Percentiles rank a stretch among this genome's conserved stretches.
Evolutionary conservation across 2,113 vertebrate genomes (phyloP).

Genomic region (Zosterops japonicus): DNA sequence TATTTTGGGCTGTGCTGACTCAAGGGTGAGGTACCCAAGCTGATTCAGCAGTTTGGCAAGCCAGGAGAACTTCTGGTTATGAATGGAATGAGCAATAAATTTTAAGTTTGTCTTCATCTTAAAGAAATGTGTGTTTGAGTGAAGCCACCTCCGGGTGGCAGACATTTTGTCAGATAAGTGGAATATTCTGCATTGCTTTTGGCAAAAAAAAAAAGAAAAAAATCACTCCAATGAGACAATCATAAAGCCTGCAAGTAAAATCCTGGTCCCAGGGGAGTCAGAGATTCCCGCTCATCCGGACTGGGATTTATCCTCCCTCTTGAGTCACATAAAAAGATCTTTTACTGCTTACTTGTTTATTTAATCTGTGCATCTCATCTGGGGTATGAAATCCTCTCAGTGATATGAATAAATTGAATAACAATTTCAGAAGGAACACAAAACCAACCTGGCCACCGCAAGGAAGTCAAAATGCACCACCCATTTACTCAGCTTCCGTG

Average conservation of each 20-base stretch:
- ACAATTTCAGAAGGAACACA: background rate
- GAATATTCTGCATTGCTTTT: background rate
- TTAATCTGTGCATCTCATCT: background rate
- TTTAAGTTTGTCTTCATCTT: constrained; percentile 5
- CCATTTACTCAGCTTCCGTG: background rate
- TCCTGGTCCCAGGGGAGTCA: background rate
- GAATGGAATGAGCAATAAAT: constrained; percentile 35
- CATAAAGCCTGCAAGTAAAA: background rate
- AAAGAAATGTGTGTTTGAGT: background rate
- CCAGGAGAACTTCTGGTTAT: constrained; percentile 23
- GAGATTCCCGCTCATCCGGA: background rate
- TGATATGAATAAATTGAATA: background rate
- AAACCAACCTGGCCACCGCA: background rate
- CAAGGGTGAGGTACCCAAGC: constrained; percentile 48
- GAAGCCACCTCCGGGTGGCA: constrained; percentile 29
- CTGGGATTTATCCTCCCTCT: background rate
- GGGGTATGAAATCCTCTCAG: background rate
- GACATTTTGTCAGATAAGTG: background rate
- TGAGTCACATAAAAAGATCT: background rate
- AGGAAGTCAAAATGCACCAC: background rate
- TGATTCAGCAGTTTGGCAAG: constrained; percentile 57
- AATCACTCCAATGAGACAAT: background rate
- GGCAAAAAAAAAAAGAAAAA: background rate
- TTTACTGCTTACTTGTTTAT: background rate
- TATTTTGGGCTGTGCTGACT: constrained; percentile 60